Conservation (phyloP, 2,888 invertebrate species). For the Rhingia rostrata region DNA sequence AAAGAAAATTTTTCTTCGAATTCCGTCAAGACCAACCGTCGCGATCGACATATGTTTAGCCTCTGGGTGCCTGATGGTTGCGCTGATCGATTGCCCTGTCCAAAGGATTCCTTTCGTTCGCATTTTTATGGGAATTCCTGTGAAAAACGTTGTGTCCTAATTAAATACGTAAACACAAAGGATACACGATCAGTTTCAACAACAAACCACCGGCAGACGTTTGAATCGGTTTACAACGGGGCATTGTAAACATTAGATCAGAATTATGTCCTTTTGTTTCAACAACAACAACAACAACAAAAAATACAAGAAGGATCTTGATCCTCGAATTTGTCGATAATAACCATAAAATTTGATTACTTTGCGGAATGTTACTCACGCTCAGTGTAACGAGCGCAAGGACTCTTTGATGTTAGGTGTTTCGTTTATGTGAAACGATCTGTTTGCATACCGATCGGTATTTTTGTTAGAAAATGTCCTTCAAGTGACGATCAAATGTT, state of each 20-base stretch:
- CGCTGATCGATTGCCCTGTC: conserved; percentile 55
- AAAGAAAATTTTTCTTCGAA: conserved; percentile 48
- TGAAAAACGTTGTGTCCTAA: conserved; percentile 48
- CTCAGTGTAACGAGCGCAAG: conserved; percentile 10
- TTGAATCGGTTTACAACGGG: conserved; percentile 50
- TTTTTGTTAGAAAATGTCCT: conserved; percentile 22
- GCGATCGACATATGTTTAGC: conserved; percentile 51
- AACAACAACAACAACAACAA: background rate
- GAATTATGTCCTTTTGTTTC: conserved; percentile 50
- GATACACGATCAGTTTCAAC: conserved; percentile 41
- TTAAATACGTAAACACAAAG: conserved; percentile 45
- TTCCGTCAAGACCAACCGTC: background rate
- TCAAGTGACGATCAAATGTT: conserved; percentile 15
- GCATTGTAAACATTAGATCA: conserved; percentile 11
- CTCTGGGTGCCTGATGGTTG: conserved; percentile 42
- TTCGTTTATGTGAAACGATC: conserved; percentile 21
- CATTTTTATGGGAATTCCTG: conserved; percentile 57
- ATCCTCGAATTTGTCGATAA: conserved; percentile 14
- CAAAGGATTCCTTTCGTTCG: background rate
- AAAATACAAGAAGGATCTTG: background rate
- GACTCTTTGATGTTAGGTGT: conserved; percentile 44
- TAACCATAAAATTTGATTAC: conserved; percentile 41
- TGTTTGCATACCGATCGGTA: conserved; percentile 26
- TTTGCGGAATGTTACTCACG: conserved; percentile 31
- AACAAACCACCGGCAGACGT: conserved; percentile 12